These are phyloP conservation scores for Dendrocopos noguchii DNA, from an alignment of 2,113 vertebrate species.

Conservation along the genomic window DNA sequence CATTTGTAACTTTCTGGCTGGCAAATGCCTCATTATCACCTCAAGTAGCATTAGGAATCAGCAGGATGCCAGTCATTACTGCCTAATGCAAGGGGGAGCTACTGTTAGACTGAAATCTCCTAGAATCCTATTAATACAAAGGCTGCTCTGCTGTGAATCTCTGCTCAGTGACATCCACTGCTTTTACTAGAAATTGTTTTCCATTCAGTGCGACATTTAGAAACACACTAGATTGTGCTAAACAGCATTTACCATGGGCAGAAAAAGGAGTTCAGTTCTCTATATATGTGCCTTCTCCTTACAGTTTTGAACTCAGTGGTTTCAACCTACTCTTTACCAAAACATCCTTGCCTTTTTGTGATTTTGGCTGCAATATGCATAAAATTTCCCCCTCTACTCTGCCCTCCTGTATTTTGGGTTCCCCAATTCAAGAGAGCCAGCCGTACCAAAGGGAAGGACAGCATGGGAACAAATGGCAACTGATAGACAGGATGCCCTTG, in stretches of 20 bases:
- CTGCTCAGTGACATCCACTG: not conserved
- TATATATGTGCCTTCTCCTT: not conserved
- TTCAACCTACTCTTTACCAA: not conserved
- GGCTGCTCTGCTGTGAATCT: not conserved
- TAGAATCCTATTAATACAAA: not conserved
- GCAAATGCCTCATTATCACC: constrained; percentile 28
- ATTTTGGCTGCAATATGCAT: not conserved
- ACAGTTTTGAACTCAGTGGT: not conserved
- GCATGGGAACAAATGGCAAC: no score
- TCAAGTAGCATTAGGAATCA: not conserved
- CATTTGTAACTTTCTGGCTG: not conserved
- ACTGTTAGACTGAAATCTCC: not conserved
- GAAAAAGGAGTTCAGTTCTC: not conserved
- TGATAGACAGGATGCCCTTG: no score
- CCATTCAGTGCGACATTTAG: not conserved
- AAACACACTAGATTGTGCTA: not conserved
- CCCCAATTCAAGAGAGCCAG: no score
- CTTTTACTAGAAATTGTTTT: constrained; percentile 10
- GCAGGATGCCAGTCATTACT: not conserved
- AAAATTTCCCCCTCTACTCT: not conserved
- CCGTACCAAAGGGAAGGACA: no score
- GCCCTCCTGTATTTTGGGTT: no score
- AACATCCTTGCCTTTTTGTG: not conserved
- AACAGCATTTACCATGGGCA: not conserved
- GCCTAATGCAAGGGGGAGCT: not conserved